phyloP scores from a whole-genome alignment of 1,140 invertebrate genomes.

The Ostrea edulis region DNA sequence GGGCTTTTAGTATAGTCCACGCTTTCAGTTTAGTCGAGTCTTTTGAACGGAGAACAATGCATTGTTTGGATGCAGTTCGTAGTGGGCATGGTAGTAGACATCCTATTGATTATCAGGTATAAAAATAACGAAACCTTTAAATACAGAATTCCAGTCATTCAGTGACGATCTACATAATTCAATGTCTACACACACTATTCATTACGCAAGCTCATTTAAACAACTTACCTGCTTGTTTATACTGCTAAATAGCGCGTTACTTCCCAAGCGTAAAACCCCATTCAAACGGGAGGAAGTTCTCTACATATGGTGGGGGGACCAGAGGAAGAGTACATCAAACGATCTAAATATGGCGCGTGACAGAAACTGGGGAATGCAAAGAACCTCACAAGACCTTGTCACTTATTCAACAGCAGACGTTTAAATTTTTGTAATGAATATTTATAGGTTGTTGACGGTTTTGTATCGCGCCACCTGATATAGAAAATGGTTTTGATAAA shows the following conservation, averaged over 20 bases:
- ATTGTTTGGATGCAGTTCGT: background rate
- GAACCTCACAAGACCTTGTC: conserved; percentile 13
- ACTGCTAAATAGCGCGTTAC: background rate
- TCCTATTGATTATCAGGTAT: background rate
- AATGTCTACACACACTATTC: background rate
- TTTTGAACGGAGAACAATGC: background rate
- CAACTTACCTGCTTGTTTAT: background rate
- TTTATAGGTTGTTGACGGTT: conserved; percentile 29
- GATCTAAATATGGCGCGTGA: conserved; percentile 14
- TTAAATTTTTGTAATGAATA: conserved; percentile 37
- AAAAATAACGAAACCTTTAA: background rate
- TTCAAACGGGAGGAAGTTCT: background rate
- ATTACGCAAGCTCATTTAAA: background rate
- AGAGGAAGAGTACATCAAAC: background rate
- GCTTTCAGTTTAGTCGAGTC: background rate
- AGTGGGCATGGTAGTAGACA: background rate
- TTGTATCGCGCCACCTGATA: conserved; percentile 4
- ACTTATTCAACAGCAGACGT: background rate
- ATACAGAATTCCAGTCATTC: background rate
- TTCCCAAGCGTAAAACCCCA: background rate
- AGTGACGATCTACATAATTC: background rate
- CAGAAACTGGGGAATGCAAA: conserved; percentile 7
- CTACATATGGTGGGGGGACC: background rate
- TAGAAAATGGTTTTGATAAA: conserved; percentile 22
- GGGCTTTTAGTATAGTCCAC: background rate